Percentiles rank a stretch among this genome's conserved stretches.
Conservation (phyloP, 1,140 invertebrate species). For the Muscidifurax raptorellus region DNA sequence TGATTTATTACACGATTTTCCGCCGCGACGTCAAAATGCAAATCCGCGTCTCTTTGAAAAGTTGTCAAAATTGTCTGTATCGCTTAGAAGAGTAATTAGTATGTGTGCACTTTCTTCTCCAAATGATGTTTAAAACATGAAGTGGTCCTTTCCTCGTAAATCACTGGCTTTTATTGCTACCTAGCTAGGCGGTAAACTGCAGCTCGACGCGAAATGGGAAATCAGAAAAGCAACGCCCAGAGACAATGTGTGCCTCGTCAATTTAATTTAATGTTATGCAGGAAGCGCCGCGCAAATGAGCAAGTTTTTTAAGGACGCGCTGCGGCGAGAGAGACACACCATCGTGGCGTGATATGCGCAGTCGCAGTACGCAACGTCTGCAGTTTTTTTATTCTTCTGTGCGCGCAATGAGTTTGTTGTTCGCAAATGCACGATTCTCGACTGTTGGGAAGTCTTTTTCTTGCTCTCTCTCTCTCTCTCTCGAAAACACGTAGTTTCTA, state of each 20-base stretch:
- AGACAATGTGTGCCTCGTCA: background rate
- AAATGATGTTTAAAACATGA: background rate
- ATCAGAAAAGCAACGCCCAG: slow-evolving; percentile 14
- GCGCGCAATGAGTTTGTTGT: too few relatives aligned
- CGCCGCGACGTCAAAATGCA: background rate
- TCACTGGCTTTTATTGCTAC: background rate
- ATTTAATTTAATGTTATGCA: slow-evolving; percentile 45
- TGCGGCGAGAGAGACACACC: too few relatives aligned
- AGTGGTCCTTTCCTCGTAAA: background rate
- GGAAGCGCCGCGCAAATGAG: slow-evolving; percentile 23
- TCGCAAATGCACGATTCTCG: too few relatives aligned
- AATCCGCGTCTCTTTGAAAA: background rate
- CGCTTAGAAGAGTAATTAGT: background rate
- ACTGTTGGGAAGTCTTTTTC: too few relatives aligned
- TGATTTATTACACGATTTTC: background rate
- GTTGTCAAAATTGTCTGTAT: background rate
- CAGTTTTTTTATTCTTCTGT: too few relatives aligned
- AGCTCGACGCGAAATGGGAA: background rate
- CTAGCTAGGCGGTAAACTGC: background rate
- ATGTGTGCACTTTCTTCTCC: background rate
- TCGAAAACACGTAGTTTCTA: background rate
- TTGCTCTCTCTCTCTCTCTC: too few relatives aligned
- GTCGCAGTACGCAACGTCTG: too few relatives aligned
- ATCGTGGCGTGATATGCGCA: too few relatives aligned
- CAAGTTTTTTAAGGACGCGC: slow-evolving; percentile 29